Evolutionary conservation across 2,888 invertebrate species (phyloP).

Genomic region (Neria commutata): DNA sequence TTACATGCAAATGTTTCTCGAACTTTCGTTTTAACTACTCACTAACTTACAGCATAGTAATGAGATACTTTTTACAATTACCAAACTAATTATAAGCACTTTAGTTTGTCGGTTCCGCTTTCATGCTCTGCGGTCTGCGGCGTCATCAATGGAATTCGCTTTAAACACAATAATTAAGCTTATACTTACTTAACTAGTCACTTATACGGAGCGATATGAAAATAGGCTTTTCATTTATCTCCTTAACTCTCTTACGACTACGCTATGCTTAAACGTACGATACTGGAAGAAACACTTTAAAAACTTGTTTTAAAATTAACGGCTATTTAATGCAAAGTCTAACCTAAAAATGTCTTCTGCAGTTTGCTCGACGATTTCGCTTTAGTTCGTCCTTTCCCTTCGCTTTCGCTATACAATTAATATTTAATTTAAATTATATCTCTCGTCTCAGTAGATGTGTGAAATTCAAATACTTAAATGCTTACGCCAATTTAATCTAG

Average conservation of each 20-base stretch:
- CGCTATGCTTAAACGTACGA: constrained; percentile 14
- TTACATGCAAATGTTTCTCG: not conserved
- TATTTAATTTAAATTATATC: not conserved
- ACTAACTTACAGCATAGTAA: constrained; percentile 25
- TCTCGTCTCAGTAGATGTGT: too few relatives aligned
- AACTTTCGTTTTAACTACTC: too few relatives aligned
- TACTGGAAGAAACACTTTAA: constrained; percentile 22
- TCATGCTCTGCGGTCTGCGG: too few relatives aligned
- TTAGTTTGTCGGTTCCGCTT: too few relatives aligned
- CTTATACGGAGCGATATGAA: not conserved
- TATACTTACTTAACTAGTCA: not conserved
- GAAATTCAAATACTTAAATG: not conserved
- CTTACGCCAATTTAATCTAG: not conserved
- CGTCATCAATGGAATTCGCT: too few relatives aligned
- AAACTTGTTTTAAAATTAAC: too few relatives aligned
- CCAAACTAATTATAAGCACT: constrained; percentile 38
- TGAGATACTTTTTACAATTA: constrained; percentile 34
- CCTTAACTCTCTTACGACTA: constrained; percentile 19
- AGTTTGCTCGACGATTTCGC: constrained; percentile 14
- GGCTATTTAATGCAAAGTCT: too few relatives aligned
- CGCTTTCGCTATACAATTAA: not conserved
- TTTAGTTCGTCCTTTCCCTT: not conserved
- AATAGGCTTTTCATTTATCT: too few relatives aligned
- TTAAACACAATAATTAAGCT: not conserved
- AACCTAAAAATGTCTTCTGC: constrained; percentile 7